Conservation (phyloP, 2,888 invertebrate species). For the Drosophila mimetica region DNA sequence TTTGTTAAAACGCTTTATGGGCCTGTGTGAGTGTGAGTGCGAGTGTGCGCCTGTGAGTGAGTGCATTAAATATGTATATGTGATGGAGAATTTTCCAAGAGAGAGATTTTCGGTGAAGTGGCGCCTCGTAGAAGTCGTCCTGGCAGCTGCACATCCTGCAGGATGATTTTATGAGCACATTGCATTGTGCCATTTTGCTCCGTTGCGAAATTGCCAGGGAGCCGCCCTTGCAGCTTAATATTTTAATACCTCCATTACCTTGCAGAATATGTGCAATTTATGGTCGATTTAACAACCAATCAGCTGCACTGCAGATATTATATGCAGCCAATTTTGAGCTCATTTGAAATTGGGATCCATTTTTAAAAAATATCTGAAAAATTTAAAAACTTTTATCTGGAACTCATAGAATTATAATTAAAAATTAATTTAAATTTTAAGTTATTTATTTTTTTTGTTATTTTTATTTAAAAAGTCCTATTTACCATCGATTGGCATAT, state of each 20-base stretch:
- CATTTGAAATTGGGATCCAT: too few relatives aligned
- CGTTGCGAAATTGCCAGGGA: not conserved
- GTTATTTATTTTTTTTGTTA: too few relatives aligned
- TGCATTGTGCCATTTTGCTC: not conserved
- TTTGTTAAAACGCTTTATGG: conserved; percentile 68
- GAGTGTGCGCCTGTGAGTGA: conserved; percentile 30
- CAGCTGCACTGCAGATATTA: conserved; percentile 1
- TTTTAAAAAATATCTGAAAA: too few relatives aligned
- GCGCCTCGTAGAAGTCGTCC: conserved; percentile 21
- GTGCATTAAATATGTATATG: conserved; percentile 60
- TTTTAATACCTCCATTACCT: conserved; percentile 8
- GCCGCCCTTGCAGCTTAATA: not conserved
- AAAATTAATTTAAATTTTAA: too few relatives aligned
- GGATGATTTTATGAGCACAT: conserved; percentile 8
- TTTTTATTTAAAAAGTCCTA: too few relatives aligned
- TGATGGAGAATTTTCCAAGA: conserved; percentile 50
- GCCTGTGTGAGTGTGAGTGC: conserved; percentile 14
- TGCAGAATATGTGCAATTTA: not conserved
- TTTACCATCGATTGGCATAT: too few relatives aligned
- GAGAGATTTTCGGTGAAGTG: conserved; percentile 43
- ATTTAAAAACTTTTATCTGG: too few relatives aligned
- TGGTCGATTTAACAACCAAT: not conserved
- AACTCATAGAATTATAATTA: too few relatives aligned
- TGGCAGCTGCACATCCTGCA: conserved; percentile 24
- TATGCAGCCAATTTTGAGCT: not conserved